phyloP scores from a whole-genome alignment of 1,140 invertebrate genomes.

The Ips typographus region DNA sequence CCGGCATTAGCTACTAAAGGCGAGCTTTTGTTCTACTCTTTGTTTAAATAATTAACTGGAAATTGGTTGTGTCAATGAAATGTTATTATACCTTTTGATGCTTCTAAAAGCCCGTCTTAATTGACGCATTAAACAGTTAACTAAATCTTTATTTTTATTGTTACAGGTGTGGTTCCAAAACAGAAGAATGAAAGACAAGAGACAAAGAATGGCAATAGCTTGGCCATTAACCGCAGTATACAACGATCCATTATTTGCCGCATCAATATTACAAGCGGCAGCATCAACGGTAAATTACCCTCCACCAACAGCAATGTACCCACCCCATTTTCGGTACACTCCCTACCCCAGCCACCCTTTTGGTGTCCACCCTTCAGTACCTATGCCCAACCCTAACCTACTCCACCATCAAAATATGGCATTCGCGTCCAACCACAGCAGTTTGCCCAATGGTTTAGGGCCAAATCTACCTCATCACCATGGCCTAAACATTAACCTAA shows the following conservation, averaged over 20 bases:
- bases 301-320: constrained; percentile 55
- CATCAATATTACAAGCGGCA: constrained; percentile 86
- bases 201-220: constrained; percentile 87
- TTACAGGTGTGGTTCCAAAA: constrained; percentile 98
- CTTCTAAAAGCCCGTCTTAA: constrained; percentile 4
- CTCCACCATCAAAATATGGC: constrained; percentile 30
- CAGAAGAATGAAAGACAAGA: constrained; percentile 97
- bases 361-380: constrained; percentile 38
- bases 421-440: constrained; percentile 16
- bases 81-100: constrained; percentile 13
- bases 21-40: constrained; percentile 32
- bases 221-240: constrained; percentile 95
- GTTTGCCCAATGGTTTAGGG: constrained; percentile 9
- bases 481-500: constrained; percentile 46
- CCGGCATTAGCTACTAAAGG: constrained; percentile 24
- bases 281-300: constrained; percentile 60
- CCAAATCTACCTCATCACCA: constrained; percentile 34
- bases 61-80: constrained; percentile 21
- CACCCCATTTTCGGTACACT: constrained; percentile 51
- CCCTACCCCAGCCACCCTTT: constrained; percentile 53
- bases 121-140: background rate
- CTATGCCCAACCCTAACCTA: constrained; percentile 40
- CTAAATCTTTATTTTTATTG: constrained; percentile 18
- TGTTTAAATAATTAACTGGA: constrained; percentile 39
- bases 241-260: constrained; percentile 87